A percentile compares a stretch with the other conserved stretches of the same genome.
These are phyloP conservation scores for Hypotaenidia okinawae DNA, from an alignment of 2,797 vertebrate genomes.

Conservation along the genomic window DNA sequence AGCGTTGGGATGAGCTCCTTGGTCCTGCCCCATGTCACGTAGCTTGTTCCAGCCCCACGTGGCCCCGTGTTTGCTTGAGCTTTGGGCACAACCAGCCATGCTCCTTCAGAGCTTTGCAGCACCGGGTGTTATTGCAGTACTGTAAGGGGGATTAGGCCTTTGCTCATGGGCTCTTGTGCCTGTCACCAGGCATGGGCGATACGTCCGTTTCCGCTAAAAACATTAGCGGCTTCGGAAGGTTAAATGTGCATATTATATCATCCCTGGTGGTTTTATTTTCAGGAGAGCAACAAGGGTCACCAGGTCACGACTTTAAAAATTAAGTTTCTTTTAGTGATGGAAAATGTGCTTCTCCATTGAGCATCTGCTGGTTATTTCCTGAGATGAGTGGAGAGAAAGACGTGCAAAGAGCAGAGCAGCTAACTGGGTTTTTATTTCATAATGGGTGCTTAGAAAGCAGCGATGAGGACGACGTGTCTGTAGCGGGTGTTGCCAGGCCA, in stretches of 20 bases:
- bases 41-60: not conserved
- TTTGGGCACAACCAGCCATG: fast-evolving
- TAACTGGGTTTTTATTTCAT: not conserved
- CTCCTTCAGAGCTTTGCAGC: not conserved
- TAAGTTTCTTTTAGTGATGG: conserved; percentile 46
- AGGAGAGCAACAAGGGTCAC: conserved; percentile 32
- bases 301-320: conserved; percentile 41
- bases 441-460: not conserved
- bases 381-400: not conserved
- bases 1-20: not conserved
- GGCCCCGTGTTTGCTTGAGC: not conserved
- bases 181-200: not conserved
- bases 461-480: not conserved
- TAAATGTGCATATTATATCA: conserved; percentile 62
- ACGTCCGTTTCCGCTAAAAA: conserved; percentile 38
- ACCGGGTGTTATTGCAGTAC: not conserved
- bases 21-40: fast-evolving
- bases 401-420: not conserved
- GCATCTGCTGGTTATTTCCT: conserved; percentile 18
- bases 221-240: conserved; percentile 8
- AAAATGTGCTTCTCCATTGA: not conserved
- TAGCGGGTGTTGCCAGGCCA: not conserved
- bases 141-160: not conserved
- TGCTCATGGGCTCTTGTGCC: not conserved
- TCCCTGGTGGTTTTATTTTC: conserved; percentile 62